Evolutionary conservation across 2,113 vertebrate species (phyloP).

Genomic region (Gnathonemus echidnorhynchus): DNA sequence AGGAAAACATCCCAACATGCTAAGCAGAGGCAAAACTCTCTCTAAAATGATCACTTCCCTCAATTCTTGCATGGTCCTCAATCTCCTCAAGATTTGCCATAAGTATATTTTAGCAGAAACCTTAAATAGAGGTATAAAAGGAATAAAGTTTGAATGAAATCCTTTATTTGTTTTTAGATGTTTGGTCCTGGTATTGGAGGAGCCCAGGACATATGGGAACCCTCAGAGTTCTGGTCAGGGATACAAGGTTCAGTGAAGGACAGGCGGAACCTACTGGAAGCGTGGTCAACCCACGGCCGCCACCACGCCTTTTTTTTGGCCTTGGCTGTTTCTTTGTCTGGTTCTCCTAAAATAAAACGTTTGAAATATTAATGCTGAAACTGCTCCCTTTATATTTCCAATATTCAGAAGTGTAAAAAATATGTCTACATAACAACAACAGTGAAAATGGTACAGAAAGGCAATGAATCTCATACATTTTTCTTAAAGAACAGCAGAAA

Average conservation of each 20-base stretch:
- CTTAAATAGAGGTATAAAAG: constrained; percentile 67
- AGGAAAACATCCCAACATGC: neutral
- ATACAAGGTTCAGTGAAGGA: constrained; percentile 93
- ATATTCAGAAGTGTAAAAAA: constrained; percentile 2
- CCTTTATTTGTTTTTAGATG: constrained; percentile 20
- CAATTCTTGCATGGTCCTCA: neutral
- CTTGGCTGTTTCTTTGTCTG: constrained; percentile 95
- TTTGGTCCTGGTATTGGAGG: constrained; percentile 36
- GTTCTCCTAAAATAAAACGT: constrained; percentile 93
- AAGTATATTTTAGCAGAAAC: constrained; percentile 20
- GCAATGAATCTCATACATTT: neutral
- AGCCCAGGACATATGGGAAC: constrained; percentile 58
- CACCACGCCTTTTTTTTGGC: constrained; percentile 99
- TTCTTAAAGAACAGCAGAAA: neutral
- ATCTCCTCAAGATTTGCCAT: neutral
- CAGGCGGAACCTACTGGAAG: constrained; percentile 97
- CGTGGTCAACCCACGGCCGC: constrained; percentile 99
- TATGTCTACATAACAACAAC: neutral
- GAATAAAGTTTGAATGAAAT: constrained; percentile 47
- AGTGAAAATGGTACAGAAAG: neutral
- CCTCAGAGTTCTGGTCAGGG: constrained; percentile 87
- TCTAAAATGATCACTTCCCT: neutral
- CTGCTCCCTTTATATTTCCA: neutral
- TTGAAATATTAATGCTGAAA: constrained; percentile 81
- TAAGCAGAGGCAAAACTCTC: neutral